phyloP scores from a whole-genome alignment of 2,797 vertebrate species.

The Cyprinella venusta region DNA sequence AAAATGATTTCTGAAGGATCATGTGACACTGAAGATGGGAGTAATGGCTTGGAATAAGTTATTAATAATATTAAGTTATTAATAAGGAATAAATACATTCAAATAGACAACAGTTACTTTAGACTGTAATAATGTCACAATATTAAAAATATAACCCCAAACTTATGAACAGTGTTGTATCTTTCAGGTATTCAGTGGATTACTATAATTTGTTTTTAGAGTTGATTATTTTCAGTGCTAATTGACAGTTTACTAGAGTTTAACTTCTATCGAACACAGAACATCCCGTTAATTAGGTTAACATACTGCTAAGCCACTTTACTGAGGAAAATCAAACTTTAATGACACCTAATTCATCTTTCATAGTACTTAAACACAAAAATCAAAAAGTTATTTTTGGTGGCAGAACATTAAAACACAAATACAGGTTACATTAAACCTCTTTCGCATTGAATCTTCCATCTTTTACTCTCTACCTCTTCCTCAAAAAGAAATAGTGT shows the following conservation, averaged over 20 bases:
- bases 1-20: neutral
- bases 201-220: neutral
- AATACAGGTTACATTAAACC: neutral
- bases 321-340: neutral
- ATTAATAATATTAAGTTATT: no score
- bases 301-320: neutral
- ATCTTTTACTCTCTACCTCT: neutral
- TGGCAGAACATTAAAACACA: neutral
- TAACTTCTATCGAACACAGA: neutral
- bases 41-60: no score
- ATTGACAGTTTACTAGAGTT: neutral
- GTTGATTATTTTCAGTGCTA: neutral
- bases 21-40: no score
- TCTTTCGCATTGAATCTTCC: neutral
- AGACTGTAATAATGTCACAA: neutral
- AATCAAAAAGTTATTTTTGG: neutral
- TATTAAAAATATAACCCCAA: neutral
- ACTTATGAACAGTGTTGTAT: neutral
- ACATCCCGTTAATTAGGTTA: neutral
- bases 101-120: neutral
- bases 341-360: neutral
- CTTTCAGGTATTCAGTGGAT: neutral
- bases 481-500: neutral
- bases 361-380: neutral
- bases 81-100: no score